These are phyloP conservation scores for Cylas formicarius DNA, from an alignment of 1,140 invertebrate species.

Conservation along the genomic window DNA sequence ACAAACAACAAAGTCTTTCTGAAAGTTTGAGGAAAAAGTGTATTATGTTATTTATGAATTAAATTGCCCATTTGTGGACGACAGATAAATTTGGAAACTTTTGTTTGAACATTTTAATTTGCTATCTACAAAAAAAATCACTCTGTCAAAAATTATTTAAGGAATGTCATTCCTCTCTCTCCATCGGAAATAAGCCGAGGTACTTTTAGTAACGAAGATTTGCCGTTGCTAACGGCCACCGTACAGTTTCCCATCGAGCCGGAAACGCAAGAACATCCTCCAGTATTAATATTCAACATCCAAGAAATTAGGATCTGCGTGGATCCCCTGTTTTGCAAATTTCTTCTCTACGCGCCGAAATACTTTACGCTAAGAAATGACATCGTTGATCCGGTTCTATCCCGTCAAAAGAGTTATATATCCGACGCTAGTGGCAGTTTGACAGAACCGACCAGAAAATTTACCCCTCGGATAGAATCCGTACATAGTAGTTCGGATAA, in stretches of 20 bases:
- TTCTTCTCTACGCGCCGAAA: conserved; percentile 50
- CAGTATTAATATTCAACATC: conserved; percentile 51
- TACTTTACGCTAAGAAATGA: conserved; percentile 17
- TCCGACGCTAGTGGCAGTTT: conserved; percentile 36
- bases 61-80: too few relatives aligned
- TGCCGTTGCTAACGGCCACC: conserved; percentile 41
- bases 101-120: too few relatives aligned
- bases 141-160: too few relatives aligned
- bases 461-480: conserved; percentile 35
- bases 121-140: too few relatives aligned
- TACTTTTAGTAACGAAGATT: too few relatives aligned
- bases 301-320: conserved; percentile 51
- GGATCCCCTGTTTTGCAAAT: conserved; percentile 55
- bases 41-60: too few relatives aligned
- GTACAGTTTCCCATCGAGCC: conserved; percentile 50
- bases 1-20: too few relatives aligned
- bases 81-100: too few relatives aligned
- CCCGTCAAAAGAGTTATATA: conserved; percentile 21
- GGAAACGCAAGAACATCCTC: conserved; percentile 45
- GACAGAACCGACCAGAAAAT: conserved; percentile 34
- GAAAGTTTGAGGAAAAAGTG: too few relatives aligned
- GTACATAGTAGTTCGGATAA: conserved; percentile 39
- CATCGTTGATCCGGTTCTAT: background rate
- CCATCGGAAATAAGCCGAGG: too few relatives aligned
- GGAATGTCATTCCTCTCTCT: too few relatives aligned